A percentile compares a stretch with the other conserved stretches of the same genome.
Evolutionary conservation across 2,113 vertebrate genomes (phyloP).

Genomic region (Anolis sagrei): DNA sequence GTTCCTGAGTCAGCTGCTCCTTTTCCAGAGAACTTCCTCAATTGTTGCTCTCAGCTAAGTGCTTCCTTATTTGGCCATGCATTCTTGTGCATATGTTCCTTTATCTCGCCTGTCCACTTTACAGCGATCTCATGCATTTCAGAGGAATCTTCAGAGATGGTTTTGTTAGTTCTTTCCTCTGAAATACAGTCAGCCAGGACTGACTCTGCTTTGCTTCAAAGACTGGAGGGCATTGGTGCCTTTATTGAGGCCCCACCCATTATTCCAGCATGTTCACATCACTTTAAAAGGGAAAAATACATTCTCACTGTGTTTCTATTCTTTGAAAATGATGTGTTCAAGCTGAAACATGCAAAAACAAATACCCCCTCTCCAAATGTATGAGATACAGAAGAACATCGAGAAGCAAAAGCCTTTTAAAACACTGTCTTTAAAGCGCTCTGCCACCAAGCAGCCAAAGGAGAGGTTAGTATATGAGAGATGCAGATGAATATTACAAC

Average conservation of each 20-base stretch:
- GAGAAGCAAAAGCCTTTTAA: conserved; percentile 21
- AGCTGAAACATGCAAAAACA: conserved; percentile 6
- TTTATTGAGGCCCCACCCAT: too few relatives aligned
- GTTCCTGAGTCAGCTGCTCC: background rate
- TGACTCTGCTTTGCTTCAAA: too few relatives aligned
- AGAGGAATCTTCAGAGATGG: too few relatives aligned
- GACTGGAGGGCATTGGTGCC: too few relatives aligned
- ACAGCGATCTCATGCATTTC: too few relatives aligned
- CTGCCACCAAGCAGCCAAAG: background rate
- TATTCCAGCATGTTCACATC: too few relatives aligned
- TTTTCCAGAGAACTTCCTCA: background rate
- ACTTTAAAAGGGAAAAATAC: background rate
- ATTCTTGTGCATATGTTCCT: background rate
- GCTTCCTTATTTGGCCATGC: background rate
- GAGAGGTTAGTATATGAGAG: conserved; percentile 7
- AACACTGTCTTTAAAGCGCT: background rate
- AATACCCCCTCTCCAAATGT: background rate
- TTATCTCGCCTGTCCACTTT: too few relatives aligned
- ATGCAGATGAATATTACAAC: conserved; percentile 32
- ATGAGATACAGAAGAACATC: background rate
- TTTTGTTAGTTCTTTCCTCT: too few relatives aligned
- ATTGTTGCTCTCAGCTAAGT: background rate
- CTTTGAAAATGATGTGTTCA: background rate
- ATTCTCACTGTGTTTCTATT: background rate
- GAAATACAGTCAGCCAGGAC: too few relatives aligned